Base-by-base conservation (phyloP, 2,113 vertebrate species). In the Scomber colias region DNA sequence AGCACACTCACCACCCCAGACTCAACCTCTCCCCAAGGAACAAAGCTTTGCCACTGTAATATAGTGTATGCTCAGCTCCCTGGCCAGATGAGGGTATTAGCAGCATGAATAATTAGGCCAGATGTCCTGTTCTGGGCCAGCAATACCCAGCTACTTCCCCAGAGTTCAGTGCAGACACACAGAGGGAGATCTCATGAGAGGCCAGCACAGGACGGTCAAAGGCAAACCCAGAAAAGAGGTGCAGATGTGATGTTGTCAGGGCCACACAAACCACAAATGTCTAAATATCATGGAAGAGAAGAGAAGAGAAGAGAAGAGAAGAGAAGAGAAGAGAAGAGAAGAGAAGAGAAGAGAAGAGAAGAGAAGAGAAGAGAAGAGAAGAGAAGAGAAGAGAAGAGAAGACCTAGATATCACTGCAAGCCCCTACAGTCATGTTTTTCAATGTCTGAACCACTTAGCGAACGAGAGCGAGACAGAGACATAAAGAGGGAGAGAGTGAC, bases 31-130 rank as follows among this genome's bases (percentile, higher is more conserved):
- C 68, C 67, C 82, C 45, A 14, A 49, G 44, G 27, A 66, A 12
- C 55, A 17, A 14, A 24, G 56, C 51, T 62, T 19, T 51, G 24
- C 64, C 49, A 50, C 62, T 83, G 71, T 69, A 75, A 83, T 79
- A 64, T 73, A 71, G 80, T 83, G 71, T 68, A 49, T 27, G 50
- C 24, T 27, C 3, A 21, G 24, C 27, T 68, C 70, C 46, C 72
- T 19, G 67, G 63, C 57, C 75, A 73, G 75, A 84, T 67, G 77
- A 86, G 57, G 82, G 66, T 73, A 80, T 87, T 81, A 88, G 60
- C 76, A 80, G 82, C 46, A 66, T 53, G 79, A 90, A 81, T 86
- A 90, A 92, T 86, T 86, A 80, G 86, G 82, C 66, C 86, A 90
- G 79, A 89, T 85, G 86, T 88, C 69, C 79, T 70, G 60, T 68